A percentile compares a stretch with the other conserved stretches of the same genome.
Evolutionary conservation across 1,140 invertebrate genomes (phyloP).

Genomic region (Chionoecetes opilio): DNA sequence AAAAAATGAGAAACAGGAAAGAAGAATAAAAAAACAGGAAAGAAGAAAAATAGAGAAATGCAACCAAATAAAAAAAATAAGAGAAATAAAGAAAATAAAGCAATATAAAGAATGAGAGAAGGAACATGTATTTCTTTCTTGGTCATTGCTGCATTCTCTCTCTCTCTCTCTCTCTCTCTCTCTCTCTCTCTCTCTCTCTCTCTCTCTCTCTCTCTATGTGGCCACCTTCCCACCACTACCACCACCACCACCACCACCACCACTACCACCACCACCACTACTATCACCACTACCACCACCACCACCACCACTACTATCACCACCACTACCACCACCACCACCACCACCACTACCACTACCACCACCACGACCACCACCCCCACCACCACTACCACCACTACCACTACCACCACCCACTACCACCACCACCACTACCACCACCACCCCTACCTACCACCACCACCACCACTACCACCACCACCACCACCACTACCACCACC

Average conservation of each 20-base stretch:
- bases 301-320: slow-evolving; percentile 45
- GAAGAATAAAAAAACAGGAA: no score
- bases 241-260: slow-evolving; percentile 23
- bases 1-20: background rate
- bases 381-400: slow-evolving; percentile 13
- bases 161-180: slow-evolving; percentile 46
- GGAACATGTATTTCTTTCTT: no score
- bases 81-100: background rate
- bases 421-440: slow-evolving; percentile 23
- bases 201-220: background rate
- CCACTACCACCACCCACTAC: slow-evolving; percentile 44
- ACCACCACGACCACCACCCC: slow-evolving; percentile 6
- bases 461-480: slow-evolving; percentile 39
- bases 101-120: no score
- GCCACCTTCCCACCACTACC: background rate
- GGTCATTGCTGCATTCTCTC: background rate
- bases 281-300: slow-evolving; percentile 11
- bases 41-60: no score
- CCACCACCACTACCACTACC: slow-evolving; percentile 42
- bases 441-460: no score
- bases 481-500: slow-evolving; percentile 45
- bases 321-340: slow-evolving; percentile 13
- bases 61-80: no score
- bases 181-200: background rate
- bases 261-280: slow-evolving; percentile 28